These are phyloP conservation scores for Microdon myrmicae DNA, from an alignment of 2,888 invertebrate genomes.

Conservation along the genomic window DNA sequence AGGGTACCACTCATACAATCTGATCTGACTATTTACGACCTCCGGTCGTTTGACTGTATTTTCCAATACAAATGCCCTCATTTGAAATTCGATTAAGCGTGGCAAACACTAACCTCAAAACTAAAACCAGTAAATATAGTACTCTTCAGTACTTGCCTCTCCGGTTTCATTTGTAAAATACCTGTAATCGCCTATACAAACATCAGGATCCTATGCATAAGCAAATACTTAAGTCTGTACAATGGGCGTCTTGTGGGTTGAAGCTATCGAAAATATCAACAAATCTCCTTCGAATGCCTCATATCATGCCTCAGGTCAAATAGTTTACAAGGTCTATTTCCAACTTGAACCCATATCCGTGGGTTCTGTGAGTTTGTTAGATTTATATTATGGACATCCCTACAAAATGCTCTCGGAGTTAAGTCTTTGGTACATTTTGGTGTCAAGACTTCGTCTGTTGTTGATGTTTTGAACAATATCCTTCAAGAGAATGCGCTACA, in stretches of 20 bases:
- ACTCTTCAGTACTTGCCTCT: slow-evolving; percentile 3
- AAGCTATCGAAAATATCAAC: neutral
- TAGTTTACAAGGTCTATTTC: slow-evolving; percentile 31
- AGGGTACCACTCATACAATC: slow-evolving; percentile 30
- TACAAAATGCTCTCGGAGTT: slow-evolving; percentile 14
- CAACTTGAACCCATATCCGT: slow-evolving; percentile 37
- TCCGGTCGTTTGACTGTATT: slow-evolving; percentile 34
- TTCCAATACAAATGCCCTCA: slow-evolving; percentile 43
- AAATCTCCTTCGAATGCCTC: slow-evolving; percentile 9
- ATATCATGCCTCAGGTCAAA: slow-evolving; percentile 16
- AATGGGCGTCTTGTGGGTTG: neutral
- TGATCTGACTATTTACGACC: slow-evolving; percentile 38
- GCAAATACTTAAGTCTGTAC: no score
- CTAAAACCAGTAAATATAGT: slow-evolving; percentile 19
- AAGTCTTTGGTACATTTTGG: slow-evolving; percentile 17
- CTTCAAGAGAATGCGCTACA: no score
- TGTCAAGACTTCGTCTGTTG: no score
- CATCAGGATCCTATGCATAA: slow-evolving; percentile 36
- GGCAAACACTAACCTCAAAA: slow-evolving; percentile 50
- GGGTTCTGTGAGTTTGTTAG: slow-evolving; percentile 12
- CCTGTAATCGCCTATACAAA: slow-evolving; percentile 40
- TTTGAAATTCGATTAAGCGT: slow-evolving; percentile 50
- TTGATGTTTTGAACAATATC: no score
- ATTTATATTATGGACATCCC: no score
- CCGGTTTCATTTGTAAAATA: slow-evolving; percentile 31